Evolutionary conservation across 2,888 invertebrate species (phyloP).

Genomic region (Blomia tropicalis): DNA sequence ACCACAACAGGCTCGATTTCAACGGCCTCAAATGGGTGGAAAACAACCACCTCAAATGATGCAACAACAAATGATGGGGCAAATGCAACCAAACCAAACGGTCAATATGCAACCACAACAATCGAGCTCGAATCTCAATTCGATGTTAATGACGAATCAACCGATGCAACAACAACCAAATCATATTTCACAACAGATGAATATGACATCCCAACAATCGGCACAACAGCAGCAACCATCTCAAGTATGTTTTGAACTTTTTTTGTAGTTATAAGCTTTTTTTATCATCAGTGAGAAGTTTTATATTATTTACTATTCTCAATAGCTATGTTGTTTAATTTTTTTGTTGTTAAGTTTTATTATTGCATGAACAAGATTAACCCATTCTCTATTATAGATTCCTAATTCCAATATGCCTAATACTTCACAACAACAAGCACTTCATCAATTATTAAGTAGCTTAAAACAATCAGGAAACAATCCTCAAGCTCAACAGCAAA

Average conservation of each 20-base stretch:
- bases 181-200: constrained; percentile 12
- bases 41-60: constrained; percentile 24
- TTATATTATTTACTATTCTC: too few relatives aligned
- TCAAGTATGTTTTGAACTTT: not conserved
- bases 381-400: not conserved
- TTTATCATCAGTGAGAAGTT: too few relatives aligned
- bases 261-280: not conserved
- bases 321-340: too few relatives aligned
- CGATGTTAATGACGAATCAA: not conserved
- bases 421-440: constrained; percentile 29
- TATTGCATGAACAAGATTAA: too few relatives aligned
- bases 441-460: constrained; percentile 60
- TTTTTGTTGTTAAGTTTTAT: too few relatives aligned
- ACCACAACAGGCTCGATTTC: constrained; percentile 38
- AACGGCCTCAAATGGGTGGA: constrained; percentile 37
- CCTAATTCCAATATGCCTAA: not conserved
- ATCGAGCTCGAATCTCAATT: not conserved
- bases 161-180: constrained; percentile 7
- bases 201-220: constrained; percentile 8
- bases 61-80: constrained; percentile 46
- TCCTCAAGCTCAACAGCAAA: constrained; percentile 74
- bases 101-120: constrained; percentile 27
- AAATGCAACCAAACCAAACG: constrained; percentile 34
- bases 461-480: constrained; percentile 65
- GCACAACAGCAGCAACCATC: constrained; percentile 6